Evolutionary conservation across 2,888 invertebrate species (phyloP), one percentile per base, ranked within the genome.

Genomic region (Steinernema scapterisci): DNA sequence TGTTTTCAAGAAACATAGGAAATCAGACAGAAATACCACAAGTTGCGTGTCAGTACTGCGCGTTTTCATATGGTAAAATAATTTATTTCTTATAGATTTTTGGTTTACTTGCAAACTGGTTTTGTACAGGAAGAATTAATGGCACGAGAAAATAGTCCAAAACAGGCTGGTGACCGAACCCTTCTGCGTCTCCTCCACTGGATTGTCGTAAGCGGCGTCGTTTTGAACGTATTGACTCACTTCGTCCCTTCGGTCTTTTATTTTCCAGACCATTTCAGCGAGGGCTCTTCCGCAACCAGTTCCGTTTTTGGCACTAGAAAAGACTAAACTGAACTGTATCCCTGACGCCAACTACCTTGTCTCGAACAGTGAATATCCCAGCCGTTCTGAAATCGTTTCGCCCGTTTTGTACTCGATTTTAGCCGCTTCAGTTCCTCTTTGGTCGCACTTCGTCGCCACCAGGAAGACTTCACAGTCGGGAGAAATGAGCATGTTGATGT

Each of bases 121-220:
- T 38, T 38, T 38, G 38, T 9, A 38, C 38, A 38, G 9, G 5
- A 38, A 38, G 9, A 38, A 38, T 38, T 31, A 63, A 16, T 63
- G 63, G 63, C 63, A 63, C 6, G 63, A 63, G 16, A 63, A 63
- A 16, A 63, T 63, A 13, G 63, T 63, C 63, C 63, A 63, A n/a
- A 63, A 63, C 31, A 63, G 5, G 31, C 63, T 63, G 6, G 63
- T 16, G 9, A 63, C 13, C 1, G 31, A 25, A 16, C 9, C 27
- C 19, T 13, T 6, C 16, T 63, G 25, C 1, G 31, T 63, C 7
- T 63, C 63, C 16, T 31, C 63, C 7, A 63, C 38, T 3, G 63
- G 63, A 63, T 63, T 63, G 27, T 38, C 31, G 38, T 63, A 63
- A 13, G 63, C 63, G 16, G 16, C 16, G 63, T 63, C 63, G 31